These are phyloP conservation scores for Zaprionus africanus DNA, from an alignment of 1,140 invertebrate species.

Conservation along the genomic window DNA sequence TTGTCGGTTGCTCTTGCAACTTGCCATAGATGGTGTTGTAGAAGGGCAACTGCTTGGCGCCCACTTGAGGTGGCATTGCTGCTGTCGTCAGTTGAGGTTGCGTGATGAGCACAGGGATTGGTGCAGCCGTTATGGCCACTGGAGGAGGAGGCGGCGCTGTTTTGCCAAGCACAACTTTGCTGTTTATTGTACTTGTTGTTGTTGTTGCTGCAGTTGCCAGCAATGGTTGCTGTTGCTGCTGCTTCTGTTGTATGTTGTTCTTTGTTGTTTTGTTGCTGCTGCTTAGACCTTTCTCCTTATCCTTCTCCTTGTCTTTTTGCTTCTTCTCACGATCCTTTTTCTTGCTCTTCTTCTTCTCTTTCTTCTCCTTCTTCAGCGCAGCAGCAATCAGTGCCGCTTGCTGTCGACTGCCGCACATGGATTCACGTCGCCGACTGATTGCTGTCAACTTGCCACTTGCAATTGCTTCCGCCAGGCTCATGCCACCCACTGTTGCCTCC, in stretches of 20 bases:
- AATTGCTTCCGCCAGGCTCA: constrained; percentile 68
- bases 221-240: constrained; percentile 6
- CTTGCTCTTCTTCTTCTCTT: constrained; percentile 70
- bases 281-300: constrained; percentile 32
- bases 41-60: constrained; percentile 57
- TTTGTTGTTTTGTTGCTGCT: constrained; percentile 11
- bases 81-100: constrained; percentile 22
- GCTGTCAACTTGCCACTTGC: constrained; percentile 64
- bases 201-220: neutral
- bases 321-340: constrained; percentile 76
- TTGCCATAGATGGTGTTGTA: constrained; percentile 83
- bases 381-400: constrained; percentile 63
- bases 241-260: constrained; percentile 38
- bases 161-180: neutral
- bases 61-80: neutral
- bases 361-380: constrained; percentile 67
- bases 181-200: constrained; percentile 2
- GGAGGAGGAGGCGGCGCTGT: constrained; percentile 10
- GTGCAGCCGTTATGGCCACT: constrained; percentile 34
- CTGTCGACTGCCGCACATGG: constrained; percentile 67
- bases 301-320: constrained; percentile 59
- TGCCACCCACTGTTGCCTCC: constrained; percentile 25
- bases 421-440: constrained; percentile 58
- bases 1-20: constrained; percentile 54
- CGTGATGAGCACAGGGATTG: constrained; percentile 51